Percentiles rank a stretch among this genome's conserved stretches.
These are phyloP conservation scores for Herminia tarsipennalis DNA, from an alignment of 2,888 invertebrate genomes.

Conservation along the genomic window DNA sequence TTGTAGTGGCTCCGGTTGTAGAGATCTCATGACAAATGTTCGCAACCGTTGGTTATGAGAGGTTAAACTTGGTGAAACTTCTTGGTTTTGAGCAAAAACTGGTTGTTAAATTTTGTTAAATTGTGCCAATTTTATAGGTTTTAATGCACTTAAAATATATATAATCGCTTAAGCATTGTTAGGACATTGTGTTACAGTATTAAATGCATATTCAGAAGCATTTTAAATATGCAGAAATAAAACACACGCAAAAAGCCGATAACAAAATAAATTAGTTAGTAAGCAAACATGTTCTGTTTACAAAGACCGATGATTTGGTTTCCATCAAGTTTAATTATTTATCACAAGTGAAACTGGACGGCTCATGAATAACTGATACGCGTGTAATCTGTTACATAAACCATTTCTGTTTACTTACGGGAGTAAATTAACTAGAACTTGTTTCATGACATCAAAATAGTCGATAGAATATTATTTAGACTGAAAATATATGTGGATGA, in stretches of 20 bases:
- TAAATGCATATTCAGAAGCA: too few species aligned
- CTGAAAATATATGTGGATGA: background rate
- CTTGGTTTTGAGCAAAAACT: slow-evolving; percentile 1
- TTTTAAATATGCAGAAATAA: background rate
- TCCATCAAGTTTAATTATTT: slow-evolving; percentile 37
- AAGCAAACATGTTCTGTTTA: slow-evolving; percentile 14
- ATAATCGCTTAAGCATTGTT: background rate
- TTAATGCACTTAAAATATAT: background rate
- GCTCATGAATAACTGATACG: slow-evolving; percentile 38
- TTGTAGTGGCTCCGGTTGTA: slow-evolving; percentile 34
- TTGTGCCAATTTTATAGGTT: background rate
- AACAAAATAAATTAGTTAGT: background rate
- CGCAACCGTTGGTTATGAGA: slow-evolving; percentile 21
- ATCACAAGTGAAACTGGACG: slow-evolving; percentile 23
- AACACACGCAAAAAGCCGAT: background rate
- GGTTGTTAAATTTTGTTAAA: background rate
- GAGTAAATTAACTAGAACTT: slow-evolving; percentile 17
- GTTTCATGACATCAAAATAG: background rate
- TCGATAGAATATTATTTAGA: background rate
- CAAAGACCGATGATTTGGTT: slow-evolving; percentile 13
- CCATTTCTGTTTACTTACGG: slow-evolving; percentile 17
- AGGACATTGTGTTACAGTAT: too few species aligned
- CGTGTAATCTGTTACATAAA: slow-evolving; percentile 26
- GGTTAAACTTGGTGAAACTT: slow-evolving; percentile 6
- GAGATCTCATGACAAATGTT: slow-evolving; percentile 42